These are phyloP conservation scores for Pantherophis alleghaniensis DNA, from an alignment of 2,797 vertebrate genomes.

Conservation along the genomic window DNA sequence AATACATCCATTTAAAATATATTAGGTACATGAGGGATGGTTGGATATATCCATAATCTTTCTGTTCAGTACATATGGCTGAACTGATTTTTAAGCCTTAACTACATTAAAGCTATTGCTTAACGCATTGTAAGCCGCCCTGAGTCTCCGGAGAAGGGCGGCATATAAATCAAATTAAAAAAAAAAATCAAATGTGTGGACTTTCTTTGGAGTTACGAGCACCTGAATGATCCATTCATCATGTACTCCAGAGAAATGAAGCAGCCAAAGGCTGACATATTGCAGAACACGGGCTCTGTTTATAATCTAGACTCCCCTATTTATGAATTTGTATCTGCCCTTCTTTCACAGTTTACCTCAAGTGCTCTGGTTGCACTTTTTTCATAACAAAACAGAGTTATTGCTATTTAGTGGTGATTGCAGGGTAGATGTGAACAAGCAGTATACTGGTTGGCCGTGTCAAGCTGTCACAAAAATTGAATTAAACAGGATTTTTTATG, in stretches of 20 bases:
- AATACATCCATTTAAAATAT: background rate
- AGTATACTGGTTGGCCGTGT: slow-evolving; percentile 6
- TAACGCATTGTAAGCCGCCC: too few relatives aligned
- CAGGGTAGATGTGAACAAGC: slow-evolving; percentile 31
- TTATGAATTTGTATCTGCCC: slow-evolving; percentile 19
- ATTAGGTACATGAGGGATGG: background rate
- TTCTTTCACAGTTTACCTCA: slow-evolving; percentile 7
- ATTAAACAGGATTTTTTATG: slow-evolving; percentile 50
- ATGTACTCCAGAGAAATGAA: background rate
- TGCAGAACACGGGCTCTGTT: background rate
- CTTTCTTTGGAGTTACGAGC: background rate
- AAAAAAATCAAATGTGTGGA: background rate
- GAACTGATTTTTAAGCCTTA: background rate
- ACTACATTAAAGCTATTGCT: background rate
- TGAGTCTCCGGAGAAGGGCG: too few relatives aligned
- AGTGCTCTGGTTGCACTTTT: background rate
- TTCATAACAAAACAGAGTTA: slow-evolving; percentile 9
- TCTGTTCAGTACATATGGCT: background rate
- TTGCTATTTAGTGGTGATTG: background rate
- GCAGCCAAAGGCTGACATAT: background rate
- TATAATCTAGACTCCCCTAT: slow-evolving; percentile 3
- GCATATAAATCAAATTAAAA: too few relatives aligned
- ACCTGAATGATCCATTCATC: background rate
- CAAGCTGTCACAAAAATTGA: slow-evolving; percentile 46
- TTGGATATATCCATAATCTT: background rate